phyloP scores from a whole-genome alignment of 2,888 invertebrate species.

The Cryptops parisi region DNA sequence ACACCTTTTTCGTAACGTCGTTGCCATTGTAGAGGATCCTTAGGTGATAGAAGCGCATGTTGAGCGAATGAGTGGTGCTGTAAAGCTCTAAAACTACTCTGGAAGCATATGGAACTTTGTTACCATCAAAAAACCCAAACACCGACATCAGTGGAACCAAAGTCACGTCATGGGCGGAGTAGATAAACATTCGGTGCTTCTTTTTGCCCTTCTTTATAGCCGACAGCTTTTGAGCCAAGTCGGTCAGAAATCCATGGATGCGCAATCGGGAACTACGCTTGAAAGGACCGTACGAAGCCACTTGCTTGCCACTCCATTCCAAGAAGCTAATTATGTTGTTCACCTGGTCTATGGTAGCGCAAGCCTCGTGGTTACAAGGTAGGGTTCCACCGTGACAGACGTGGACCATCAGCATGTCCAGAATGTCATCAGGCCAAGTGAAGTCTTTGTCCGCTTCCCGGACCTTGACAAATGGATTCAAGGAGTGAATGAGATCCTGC shows the following conservation, averaged over 20 bases:
- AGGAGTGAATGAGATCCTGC: conserved; percentile 45
- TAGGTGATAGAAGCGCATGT: conserved; percentile 60
- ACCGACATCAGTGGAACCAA: conserved; percentile 67
- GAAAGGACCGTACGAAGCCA: conserved; percentile 30
- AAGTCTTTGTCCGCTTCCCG: conserved; percentile 17
- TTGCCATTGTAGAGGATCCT: conserved; percentile 71
- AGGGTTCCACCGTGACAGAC: conserved; percentile 68
- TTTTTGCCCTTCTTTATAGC: conserved; percentile 35
- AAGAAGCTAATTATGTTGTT: conserved; percentile 64
- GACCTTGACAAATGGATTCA: conserved; percentile 19
- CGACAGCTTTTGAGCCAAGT: conserved; percentile 65
- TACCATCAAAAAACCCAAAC: conserved; percentile 48
- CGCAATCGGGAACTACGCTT: conserved; percentile 49
- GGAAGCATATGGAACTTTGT: conserved; percentile 66
- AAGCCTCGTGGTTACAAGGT: conserved; percentile 44
- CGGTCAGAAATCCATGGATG: conserved; percentile 68
- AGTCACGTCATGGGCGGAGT: conserved; percentile 86
- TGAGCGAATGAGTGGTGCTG: conserved; percentile 31
- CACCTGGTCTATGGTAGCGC: conserved; percentile 52
- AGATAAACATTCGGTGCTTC: conserved; percentile 57
- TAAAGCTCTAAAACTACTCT: conserved; percentile 79
- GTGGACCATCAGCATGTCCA: conserved; percentile 69
- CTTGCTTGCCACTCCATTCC: conserved; percentile 58
- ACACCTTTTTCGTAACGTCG: conserved; percentile 64
- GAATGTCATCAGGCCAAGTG: conserved; percentile 44